These are phyloP conservation scores for Hemistola chrysoprasaria DNA, from an alignment of 2,888 invertebrate genomes.

Conservation along the genomic window DNA sequence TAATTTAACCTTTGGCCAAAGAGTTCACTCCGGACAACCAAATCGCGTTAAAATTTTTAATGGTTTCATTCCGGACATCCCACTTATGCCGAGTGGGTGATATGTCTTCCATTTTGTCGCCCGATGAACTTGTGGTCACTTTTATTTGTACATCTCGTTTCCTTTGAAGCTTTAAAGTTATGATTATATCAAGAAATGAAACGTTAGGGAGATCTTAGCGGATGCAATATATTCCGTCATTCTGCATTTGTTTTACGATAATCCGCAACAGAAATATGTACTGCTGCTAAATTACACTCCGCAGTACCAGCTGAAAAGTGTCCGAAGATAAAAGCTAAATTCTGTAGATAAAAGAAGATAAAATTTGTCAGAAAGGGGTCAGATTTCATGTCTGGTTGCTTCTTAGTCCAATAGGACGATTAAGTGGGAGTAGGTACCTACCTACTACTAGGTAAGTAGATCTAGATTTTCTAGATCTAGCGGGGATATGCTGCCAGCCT, in stretches of 20 bases:
- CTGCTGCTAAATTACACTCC: too few relatives aligned
- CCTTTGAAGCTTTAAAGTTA: constrained; percentile 14
- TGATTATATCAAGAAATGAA: constrained; percentile 11
- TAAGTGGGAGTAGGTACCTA: too few relatives aligned
- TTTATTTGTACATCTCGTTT: constrained; percentile 18
- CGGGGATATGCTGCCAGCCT: too few relatives aligned
- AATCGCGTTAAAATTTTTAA: constrained; percentile 44
- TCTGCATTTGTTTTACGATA: constrained; percentile 6
- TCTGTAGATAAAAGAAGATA: too few relatives aligned
- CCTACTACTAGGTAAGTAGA: too few relatives aligned
- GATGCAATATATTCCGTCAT: constrained; percentile 15
- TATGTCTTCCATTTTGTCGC: constrained; percentile 28
- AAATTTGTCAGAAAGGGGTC: too few relatives aligned
- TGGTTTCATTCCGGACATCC: constrained; percentile 37
- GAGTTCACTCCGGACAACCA: constrained; percentile 23
- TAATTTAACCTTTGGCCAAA: constrained; percentile 4
- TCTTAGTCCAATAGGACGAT: too few relatives aligned
- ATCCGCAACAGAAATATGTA: background rate
- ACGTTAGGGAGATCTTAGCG: constrained; percentile 10
- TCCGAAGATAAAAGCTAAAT: too few relatives aligned
- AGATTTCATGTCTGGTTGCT: too few relatives aligned
- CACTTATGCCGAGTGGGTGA: constrained; percentile 32
- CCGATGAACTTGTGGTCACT: constrained; percentile 18
- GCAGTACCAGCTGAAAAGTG: too few relatives aligned
- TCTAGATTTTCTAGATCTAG: too few relatives aligned